phyloP scores from a whole-genome alignment of 1,140 invertebrate genomes.

The Papilio xuthus region DNA sequence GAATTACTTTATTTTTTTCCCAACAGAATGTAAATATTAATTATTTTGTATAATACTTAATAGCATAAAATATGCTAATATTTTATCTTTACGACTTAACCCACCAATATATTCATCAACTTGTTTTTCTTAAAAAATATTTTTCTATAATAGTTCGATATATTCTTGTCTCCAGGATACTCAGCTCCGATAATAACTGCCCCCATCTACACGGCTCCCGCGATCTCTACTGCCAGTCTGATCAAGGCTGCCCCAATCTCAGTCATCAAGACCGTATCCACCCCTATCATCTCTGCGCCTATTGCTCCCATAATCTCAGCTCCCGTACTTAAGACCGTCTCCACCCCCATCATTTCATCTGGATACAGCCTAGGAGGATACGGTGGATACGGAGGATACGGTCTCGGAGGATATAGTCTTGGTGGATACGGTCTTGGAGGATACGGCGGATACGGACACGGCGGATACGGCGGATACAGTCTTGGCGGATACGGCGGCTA shows the following conservation, averaged over 20 bases:
- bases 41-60: no score
- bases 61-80: no score
- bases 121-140: no score
- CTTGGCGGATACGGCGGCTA: slow-evolving; percentile 40
- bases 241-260: slow-evolving; percentile 67
- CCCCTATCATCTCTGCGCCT: slow-evolving; percentile 60
- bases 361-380: slow-evolving; percentile 31
- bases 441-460: slow-evolving; percentile 41
- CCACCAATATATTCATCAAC: no score
- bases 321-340: not conserved
- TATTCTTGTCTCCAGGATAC: slow-evolving; percentile 42
- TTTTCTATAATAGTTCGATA: no score
- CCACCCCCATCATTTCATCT: slow-evolving; percentile 19
- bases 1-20: not conserved
- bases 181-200: slow-evolving; percentile 48
- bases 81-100: no score
- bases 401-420: slow-evolving; percentile 37
- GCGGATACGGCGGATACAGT: slow-evolving; percentile 43
- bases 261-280: slow-evolving; percentile 55
- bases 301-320: slow-evolving; percentile 46
- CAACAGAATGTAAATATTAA: no score
- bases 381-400: slow-evolving; percentile 32
- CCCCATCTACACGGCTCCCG: slow-evolving; percentile 57
- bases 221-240: slow-evolving; percentile 62
- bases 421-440: slow-evolving; percentile 41